A percentile compares a stretch with the other conserved stretches of the same genome.
These are phyloP conservation scores for Macropis europaea DNA, from an alignment of 2,888 invertebrate genomes.

Conservation along the genomic window DNA sequence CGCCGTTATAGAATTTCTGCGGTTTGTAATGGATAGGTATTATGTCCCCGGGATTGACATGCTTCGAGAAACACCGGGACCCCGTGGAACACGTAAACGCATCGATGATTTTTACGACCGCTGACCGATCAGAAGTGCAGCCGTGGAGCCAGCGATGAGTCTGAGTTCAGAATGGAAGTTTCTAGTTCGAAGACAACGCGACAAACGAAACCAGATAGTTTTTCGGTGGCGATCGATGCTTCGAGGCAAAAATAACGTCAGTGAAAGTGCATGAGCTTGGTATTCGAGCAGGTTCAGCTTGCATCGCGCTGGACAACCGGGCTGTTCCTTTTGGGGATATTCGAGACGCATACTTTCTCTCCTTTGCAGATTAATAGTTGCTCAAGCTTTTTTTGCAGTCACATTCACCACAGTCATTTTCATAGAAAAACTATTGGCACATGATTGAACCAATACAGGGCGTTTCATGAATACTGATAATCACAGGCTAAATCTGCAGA, in stretches of 20 bases:
- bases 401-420: no score
- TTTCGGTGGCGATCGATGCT: slow-evolving; percentile 1
- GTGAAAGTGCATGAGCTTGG: slow-evolving; percentile 55
- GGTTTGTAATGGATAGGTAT: slow-evolving; percentile 69
- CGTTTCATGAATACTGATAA: no score
- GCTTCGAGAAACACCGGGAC: slow-evolving; percentile 58
- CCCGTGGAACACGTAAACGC: slow-evolving; percentile 26
- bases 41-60: slow-evolving; percentile 55
- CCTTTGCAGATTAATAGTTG: slow-evolving; percentile 34
- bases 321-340: slow-evolving; percentile 42
- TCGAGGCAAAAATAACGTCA: slow-evolving; percentile 18
- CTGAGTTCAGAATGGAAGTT: background rate
- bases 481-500: no score
- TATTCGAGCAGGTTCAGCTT: slow-evolving; percentile 25
- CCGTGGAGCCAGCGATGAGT: no score
- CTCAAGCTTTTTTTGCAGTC: slow-evolving; percentile 18
- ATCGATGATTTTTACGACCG: slow-evolving; percentile 4
- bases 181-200: background rate
- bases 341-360: slow-evolving; percentile 47
- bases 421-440: no score
- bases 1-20: slow-evolving; percentile 70
- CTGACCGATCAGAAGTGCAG: background rate
- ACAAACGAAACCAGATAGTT: background rate
- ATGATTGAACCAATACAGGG: no score
- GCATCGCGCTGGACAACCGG: slow-evolving; percentile 16